Conservation (phyloP, 2,888 invertebrate genomes). For the Aethes cnicana region DNA sequence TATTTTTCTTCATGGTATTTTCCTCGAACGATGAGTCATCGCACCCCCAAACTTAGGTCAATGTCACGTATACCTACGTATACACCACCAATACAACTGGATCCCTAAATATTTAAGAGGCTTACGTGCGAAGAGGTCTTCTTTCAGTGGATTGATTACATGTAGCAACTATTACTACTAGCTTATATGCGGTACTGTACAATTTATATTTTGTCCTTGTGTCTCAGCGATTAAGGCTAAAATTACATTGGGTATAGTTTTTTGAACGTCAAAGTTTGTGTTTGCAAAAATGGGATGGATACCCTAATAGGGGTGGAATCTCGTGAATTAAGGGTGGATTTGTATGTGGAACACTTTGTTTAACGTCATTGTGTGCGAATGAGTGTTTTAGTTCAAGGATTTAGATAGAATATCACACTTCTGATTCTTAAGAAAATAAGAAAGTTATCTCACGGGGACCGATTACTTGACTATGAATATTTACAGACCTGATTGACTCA, state of each 20-base stretch:
- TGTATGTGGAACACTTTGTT: conserved; percentile 31
- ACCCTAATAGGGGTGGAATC: conserved; percentile 51
- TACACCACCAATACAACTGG: conserved; percentile 13
- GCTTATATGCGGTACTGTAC: not conserved
- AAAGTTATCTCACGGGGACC: too few relatives aligned
- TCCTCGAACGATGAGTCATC: conserved; percentile 40
- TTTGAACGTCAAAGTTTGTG: not conserved
- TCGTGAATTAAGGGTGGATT: conserved; percentile 41
- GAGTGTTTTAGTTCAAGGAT: conserved; percentile 12
- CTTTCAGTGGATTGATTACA: conserved; percentile 7
- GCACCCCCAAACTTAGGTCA: conserved; percentile 49
- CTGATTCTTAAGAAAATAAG: too few relatives aligned
- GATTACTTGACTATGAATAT: too few relatives aligned
- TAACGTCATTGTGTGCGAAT: conserved; percentile 26
- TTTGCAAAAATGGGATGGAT: conserved; percentile 45
- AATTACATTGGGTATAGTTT: not conserved
- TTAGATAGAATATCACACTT: not conserved
- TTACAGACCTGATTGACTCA: too few relatives aligned
- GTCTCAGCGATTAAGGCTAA: not conserved
- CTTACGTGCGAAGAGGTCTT: not conserved
- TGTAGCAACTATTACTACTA: conserved; percentile 9
- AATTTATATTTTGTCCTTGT: not conserved
- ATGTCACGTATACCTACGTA: conserved; percentile 49
- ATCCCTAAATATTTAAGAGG: not conserved
- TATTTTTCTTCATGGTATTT: conserved; percentile 36